Conservation (phyloP, 2,888 invertebrate genomes). For the Leptogaster cylindrica region DNA sequence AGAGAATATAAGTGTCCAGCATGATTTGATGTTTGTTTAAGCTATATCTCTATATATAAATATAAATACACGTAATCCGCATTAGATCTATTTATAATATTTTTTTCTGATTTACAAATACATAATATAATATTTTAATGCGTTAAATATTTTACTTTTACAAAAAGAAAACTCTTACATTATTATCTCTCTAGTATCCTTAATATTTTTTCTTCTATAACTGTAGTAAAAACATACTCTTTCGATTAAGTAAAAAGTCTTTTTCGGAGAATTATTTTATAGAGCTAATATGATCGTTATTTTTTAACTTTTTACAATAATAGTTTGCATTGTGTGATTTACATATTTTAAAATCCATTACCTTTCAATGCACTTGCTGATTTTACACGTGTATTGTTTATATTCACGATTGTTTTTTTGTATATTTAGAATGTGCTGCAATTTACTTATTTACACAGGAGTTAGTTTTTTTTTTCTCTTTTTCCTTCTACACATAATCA, state of each 20-base stretch:
- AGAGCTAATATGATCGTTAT: slow-evolving; percentile 37
- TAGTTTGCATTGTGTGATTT: slow-evolving; percentile 39
- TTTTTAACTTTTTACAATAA: slow-evolving; percentile 25
- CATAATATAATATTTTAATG: too few relatives aligned
- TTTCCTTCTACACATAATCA: slow-evolving; percentile 58
- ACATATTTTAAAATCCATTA: slow-evolving; percentile 32
- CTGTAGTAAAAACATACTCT: slow-evolving; percentile 43
- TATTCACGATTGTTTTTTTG: too few relatives aligned
- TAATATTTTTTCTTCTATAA: slow-evolving; percentile 31
- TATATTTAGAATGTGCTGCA: background rate
- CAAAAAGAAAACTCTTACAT: slow-evolving; percentile 16
- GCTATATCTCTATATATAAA: slow-evolving; percentile 21
- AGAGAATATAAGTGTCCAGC: too few relatives aligned
- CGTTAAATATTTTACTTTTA: slow-evolving; percentile 26
- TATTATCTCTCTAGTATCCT: slow-evolving; percentile 42
- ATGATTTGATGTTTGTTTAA: slow-evolving; percentile 16
- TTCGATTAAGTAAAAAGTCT: slow-evolving; percentile 44
- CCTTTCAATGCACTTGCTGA: slow-evolving; percentile 29
- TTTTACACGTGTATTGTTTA: background rate
- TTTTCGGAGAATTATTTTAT: slow-evolving; percentile 41
- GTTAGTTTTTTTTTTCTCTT: slow-evolving; percentile 1
- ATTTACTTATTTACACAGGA: slow-evolving; percentile 15
- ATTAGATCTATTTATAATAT: background rate
- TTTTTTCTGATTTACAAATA: slow-evolving; percentile 1
- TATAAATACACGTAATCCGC: slow-evolving; percentile 22